Conservation (phyloP, 1,140 invertebrate species). For the Saxidomus purpurata region DNA sequence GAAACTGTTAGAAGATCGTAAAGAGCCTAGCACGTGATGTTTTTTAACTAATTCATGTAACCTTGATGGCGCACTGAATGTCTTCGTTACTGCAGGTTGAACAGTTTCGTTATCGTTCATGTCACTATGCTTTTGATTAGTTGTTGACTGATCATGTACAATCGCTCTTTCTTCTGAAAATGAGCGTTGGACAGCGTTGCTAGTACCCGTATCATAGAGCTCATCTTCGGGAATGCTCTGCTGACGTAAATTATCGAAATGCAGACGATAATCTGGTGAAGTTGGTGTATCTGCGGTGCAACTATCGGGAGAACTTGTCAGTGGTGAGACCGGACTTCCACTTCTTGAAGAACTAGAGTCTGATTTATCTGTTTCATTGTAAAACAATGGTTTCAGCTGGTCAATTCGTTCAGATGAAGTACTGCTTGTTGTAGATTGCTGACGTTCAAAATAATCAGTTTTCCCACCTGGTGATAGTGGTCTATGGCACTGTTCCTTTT, state of each 20-base stretch:
- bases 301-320: background rate
- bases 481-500: constrained; percentile 30
- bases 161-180: background rate
- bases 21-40: background rate
- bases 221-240: constrained; percentile 48
- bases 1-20: constrained; percentile 21
- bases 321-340: background rate
- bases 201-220: constrained; percentile 12
- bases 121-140: constrained; percentile 39
- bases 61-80: constrained; percentile 58
- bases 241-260: constrained; percentile 16
- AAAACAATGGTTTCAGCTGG: constrained; percentile 15
- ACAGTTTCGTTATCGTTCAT: constrained; percentile 58
- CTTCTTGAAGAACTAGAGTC: constrained; percentile 2
- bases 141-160: background rate
- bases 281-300: background rate
- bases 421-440: background rate
- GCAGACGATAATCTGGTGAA: constrained; percentile 43
- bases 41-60: constrained; percentile 54
- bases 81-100: constrained; percentile 23
- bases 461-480: too few species aligned
- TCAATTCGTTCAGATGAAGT: background rate
- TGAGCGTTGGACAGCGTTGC: background rate
- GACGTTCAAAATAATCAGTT: background rate
- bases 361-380: constrained; percentile 16